These are phyloP conservation scores for Drosophila bocki DNA, from an alignment of 1,140 invertebrate genomes.

Conservation along the genomic window DNA sequence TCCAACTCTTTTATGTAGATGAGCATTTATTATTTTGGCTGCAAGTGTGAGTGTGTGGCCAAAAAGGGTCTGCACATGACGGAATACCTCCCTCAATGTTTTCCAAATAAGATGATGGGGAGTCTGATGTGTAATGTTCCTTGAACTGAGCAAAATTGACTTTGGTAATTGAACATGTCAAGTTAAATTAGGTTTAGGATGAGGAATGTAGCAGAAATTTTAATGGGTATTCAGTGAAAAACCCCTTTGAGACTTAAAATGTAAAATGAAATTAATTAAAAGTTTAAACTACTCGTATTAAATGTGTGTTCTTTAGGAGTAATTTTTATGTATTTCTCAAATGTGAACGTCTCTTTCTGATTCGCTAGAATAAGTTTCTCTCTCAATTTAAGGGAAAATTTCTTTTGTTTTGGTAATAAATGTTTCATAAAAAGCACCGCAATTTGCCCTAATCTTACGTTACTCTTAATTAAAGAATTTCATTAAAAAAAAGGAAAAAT, in stretches of 20 bases:
- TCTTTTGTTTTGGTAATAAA: no score
- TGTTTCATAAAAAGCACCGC: no score
- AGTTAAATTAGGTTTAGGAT: conserved; percentile 7
- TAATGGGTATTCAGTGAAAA: neutral
- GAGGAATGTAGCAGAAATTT: neutral
- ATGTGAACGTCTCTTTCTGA: no score
- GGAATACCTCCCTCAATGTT: conserved; percentile 14
- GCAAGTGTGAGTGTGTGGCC: neutral
- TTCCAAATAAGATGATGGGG: neutral
- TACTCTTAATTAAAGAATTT: no score
- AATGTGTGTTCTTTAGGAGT: no score
- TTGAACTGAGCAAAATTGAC: conserved; percentile 19
- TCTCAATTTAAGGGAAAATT: no score
- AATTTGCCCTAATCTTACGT: no score
- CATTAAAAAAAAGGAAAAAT: no score
- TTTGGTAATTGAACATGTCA: conserved; percentile 32
- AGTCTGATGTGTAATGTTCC: conserved; percentile 16
- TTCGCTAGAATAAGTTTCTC: no score
- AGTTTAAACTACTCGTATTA: neutral
- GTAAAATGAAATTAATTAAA: neutral
- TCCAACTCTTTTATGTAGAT: conserved; percentile 39
- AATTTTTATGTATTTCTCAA: no score
- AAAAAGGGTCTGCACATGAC: conserved; percentile 35
- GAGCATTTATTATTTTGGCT: conserved; percentile 15
- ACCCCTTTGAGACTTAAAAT: neutral